A percentile compares a stretch with the other conserved stretches of the same genome.
Evolutionary conservation across 2,797 vertebrate species (phyloP).

Genomic region (Sebastolobus alascanus): DNA sequence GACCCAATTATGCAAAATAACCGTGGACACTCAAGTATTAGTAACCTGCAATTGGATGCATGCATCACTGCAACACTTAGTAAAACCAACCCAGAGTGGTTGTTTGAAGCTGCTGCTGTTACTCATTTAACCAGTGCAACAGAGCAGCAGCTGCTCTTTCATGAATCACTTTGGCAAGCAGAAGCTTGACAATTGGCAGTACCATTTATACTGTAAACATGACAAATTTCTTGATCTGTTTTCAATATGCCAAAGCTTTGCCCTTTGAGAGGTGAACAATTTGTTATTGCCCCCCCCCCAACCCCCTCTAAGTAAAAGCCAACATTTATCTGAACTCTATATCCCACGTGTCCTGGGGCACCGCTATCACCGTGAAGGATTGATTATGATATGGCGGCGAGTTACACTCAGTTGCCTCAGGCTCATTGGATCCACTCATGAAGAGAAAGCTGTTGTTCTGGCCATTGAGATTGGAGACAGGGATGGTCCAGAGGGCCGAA

Average conservation of each 20-base stretch:
- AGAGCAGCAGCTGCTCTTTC: conserved; percentile 40
- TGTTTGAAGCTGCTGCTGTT: conserved; percentile 35
- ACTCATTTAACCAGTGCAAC: conserved; percentile 39
- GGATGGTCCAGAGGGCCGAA: conserved; percentile 37
- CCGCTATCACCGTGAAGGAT: conserved; percentile 56
- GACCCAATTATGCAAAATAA: neutral
- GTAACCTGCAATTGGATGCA: neutral
- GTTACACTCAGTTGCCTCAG: conserved; percentile 48
- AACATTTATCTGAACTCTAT: conserved; percentile 63
- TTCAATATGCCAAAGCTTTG: conserved; percentile 64
- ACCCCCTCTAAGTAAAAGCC: conserved; percentile 39
- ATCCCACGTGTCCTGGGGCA: conserved; percentile 53
- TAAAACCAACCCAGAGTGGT: neutral
- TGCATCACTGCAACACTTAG: neutral
- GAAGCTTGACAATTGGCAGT: conserved; percentile 56
- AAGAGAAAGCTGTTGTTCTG: conserved; percentile 58
- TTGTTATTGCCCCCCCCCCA: conserved; percentile 28
- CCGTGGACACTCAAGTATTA: neutral
- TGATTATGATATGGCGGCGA: conserved; percentile 60
- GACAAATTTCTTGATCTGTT: conserved; percentile 68
- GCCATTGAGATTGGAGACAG: conserved; percentile 38
- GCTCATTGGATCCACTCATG: conserved; percentile 58
- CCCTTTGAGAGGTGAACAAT: conserved; percentile 59
- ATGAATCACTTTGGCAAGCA: conserved; percentile 63
- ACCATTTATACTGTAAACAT: conserved; percentile 65